Evolutionary conservation across 2,113 vertebrate genomes (phyloP).

Genomic region (Stictonetta naevosa): DNA sequence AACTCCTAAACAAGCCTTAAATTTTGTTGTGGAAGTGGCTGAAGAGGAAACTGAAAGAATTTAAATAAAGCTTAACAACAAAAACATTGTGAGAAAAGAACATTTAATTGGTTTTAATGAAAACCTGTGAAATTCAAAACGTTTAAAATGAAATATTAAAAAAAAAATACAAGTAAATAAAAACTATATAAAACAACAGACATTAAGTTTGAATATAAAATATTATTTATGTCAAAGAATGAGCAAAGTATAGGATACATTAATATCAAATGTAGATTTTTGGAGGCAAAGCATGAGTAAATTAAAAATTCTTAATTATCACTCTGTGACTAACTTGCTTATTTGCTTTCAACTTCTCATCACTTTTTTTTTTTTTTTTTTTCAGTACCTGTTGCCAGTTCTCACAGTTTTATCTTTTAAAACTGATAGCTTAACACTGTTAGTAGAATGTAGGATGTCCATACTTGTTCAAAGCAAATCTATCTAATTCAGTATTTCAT

Average conservation of each 20-base stretch:
- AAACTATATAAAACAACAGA: not conserved
- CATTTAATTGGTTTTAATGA: not conserved
- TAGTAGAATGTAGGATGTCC: not conserved
- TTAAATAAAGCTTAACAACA: not conserved
- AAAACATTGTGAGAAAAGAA: not conserved
- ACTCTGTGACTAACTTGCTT: not conserved
- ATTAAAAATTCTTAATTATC: not conserved
- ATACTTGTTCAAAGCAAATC: not conserved
- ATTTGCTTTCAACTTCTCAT: not conserved
- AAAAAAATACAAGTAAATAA: not conserved
- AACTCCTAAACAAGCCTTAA: not conserved
- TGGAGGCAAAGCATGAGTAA: not conserved
- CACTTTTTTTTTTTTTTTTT: not conserved
- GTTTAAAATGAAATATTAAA: rapidly evolving
- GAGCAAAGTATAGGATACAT: not conserved
- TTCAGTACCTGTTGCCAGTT: not conserved
- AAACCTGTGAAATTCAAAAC: not conserved
- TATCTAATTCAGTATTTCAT: not conserved
- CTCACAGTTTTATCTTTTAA: not conserved
- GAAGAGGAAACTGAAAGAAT: not conserved
- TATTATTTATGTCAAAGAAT: not conserved
- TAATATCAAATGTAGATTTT: not conserved
- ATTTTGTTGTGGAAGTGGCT: not conserved
- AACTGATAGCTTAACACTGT: not conserved
- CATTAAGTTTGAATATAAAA: not conserved